Conservation (phyloP, 2,113 vertebrate genomes). For the Cisticola juncidis region DNA sequence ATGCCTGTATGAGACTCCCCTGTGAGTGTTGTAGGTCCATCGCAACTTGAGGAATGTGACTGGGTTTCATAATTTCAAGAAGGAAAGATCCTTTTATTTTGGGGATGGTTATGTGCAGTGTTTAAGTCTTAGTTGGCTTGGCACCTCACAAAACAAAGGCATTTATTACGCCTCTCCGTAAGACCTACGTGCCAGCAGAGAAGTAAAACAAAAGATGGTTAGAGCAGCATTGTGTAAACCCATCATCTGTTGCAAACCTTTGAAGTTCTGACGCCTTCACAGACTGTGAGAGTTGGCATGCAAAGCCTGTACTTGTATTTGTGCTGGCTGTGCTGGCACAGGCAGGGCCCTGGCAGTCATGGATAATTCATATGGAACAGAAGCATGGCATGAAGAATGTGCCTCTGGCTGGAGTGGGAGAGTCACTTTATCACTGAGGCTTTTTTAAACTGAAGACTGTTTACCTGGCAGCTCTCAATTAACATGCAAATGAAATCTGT, state of each 20-base stretch:
- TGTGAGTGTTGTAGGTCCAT: not conserved
- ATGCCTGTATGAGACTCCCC: not conserved
- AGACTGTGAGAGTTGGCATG: not conserved
- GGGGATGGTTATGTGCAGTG: not conserved
- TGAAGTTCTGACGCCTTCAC: not conserved
- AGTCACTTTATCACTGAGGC: not conserved
- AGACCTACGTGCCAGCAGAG: not conserved
- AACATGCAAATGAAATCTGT: not conserved
- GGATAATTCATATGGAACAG: not conserved
- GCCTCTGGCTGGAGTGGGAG: not conserved
- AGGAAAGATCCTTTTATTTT: not conserved
- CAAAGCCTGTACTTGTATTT: not conserved
- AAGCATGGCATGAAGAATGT: not conserved
- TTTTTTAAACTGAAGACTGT: not conserved
- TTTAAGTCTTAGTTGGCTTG: not conserved
- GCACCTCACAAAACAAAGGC: not conserved
- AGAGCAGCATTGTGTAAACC: not conserved
- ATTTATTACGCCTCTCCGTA: rapidly evolving
- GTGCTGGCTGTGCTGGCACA: not conserved
- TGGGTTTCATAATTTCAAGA: rapidly evolving
- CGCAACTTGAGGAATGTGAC: rapidly evolving
- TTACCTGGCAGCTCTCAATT: not conserved
- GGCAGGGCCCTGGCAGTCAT: not conserved
- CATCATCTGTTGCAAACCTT: not conserved
- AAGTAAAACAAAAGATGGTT: not conserved